Percentiles rank a stretch among this genome's conserved stretches.
Conservation (phyloP, 2,888 invertebrate genomes). For the Parnassius mnemosyne region DNA sequence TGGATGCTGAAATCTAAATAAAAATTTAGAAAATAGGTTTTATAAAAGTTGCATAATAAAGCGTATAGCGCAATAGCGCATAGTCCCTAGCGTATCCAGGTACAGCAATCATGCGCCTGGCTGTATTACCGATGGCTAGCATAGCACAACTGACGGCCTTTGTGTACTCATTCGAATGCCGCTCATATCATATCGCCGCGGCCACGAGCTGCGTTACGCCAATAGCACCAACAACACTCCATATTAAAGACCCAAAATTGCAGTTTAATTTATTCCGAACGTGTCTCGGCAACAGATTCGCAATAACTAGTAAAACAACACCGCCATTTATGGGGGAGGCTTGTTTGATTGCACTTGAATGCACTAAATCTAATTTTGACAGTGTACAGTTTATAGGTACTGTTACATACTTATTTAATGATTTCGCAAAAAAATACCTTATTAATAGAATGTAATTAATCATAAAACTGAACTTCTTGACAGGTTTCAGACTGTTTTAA, state of each 20-base stretch:
- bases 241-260: conserved; percentile 78
- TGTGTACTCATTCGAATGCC: conserved; percentile 75
- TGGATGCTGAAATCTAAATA: conserved; percentile 3
- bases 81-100: conserved; percentile 43
- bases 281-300: conserved; percentile 78
- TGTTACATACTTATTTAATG: not conserved
- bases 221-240: conserved; percentile 74
- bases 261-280: conserved; percentile 78
- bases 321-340: conserved; percentile 63
- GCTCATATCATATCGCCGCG: conserved; percentile 71
- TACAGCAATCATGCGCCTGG: conserved; percentile 48
- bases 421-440: not conserved
- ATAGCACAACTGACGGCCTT: conserved; percentile 51
- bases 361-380: conserved; percentile 20
- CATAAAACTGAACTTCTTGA: not conserved
- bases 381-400: not conserved
- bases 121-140: conserved; percentile 61
- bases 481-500: conserved; percentile 6
- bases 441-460: not conserved
- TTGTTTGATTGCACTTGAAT: conserved; percentile 58
- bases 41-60: conserved; percentile 20
- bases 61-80: not conserved
- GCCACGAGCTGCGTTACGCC: conserved; percentile 61
- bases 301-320: conserved; percentile 77
- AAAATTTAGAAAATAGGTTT: conserved; percentile 18